Evolutionary conservation across 2,888 invertebrate genomes (phyloP).

Genomic region (Oligia fasciuncula): DNA sequence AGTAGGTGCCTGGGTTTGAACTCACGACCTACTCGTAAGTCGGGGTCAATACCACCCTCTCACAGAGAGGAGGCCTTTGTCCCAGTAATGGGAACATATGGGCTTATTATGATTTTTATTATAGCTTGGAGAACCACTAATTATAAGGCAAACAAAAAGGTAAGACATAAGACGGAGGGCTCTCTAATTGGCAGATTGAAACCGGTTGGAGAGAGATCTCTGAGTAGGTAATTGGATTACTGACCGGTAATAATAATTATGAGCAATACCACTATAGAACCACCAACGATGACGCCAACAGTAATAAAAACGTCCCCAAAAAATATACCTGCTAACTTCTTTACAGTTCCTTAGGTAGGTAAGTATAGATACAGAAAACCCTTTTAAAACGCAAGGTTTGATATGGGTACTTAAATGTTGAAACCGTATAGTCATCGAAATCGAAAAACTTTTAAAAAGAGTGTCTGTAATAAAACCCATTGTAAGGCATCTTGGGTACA

Average conservation of each 20-base stretch:
- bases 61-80: too few species aligned
- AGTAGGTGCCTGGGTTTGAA: not conserved
- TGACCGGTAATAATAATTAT: not conserved
- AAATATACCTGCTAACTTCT: not conserved
- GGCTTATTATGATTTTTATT: too few species aligned
- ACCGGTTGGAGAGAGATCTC: not conserved
- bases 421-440: conserved; percentile 27
- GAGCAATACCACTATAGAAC: conserved; percentile 1
- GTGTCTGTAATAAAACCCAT: conserved; percentile 34
- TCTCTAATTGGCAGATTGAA: not conserved
- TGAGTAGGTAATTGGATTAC: not conserved
- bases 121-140: not conserved
- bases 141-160: not conserved
- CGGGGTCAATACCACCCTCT: not conserved
- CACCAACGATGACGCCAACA: not conserved
- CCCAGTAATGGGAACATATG: too few species aligned
- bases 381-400: conserved; percentile 1
- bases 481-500: conserved; percentile 47
- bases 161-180: not conserved
- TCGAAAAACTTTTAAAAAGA: conserved; percentile 31
- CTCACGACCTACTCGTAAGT: not conserved
- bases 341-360: not conserved
- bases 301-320: not conserved
- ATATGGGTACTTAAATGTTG: not conserved
- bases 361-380: not conserved